Evolutionary conservation across 2,797 vertebrate species (phyloP).

Genomic region (Mastacembelus armatus): DNA sequence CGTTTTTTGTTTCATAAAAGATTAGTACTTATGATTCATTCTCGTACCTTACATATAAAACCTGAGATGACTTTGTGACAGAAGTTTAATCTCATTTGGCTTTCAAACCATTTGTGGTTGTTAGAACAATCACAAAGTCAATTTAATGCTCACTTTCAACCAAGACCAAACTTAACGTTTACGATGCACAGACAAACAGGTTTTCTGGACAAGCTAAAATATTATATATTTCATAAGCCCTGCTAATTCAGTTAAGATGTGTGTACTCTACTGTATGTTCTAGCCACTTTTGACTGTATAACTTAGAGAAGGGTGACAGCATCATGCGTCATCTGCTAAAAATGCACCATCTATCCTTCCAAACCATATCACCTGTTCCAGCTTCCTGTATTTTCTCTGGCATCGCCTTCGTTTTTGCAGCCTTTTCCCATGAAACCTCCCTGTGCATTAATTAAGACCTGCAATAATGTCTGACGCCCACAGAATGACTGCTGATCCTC

Average conservation of each 20-base stretch:
- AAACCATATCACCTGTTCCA: conserved; percentile 35
- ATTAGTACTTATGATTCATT: neutral
- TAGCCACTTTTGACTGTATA: neutral
- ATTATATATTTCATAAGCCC: no score
- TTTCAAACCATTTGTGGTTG: no score
- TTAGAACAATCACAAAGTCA: no score
- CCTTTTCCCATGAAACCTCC: conserved; percentile 29
- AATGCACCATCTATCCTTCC: conserved; percentile 35
- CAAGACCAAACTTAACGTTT: no score
- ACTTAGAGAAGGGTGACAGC: neutral
- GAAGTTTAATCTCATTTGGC: no score
- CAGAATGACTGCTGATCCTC: conserved; percentile 48
- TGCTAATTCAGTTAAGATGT: neutral
- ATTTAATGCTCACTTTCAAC: no score
- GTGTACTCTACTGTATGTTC: neutral
- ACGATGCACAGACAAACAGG: no score
- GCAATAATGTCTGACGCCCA: conserved; percentile 37
- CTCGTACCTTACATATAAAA: neutral
- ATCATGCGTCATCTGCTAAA: conserved; percentile 27
- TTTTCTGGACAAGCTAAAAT: no score
- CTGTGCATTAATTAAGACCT: conserved; percentile 54
- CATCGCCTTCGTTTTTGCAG: conserved; percentile 19
- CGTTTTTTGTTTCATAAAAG: neutral
- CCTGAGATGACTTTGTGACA: no score
- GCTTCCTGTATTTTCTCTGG: conserved; percentile 53